These are phyloP conservation scores for Electrona antarctica DNA, from an alignment of 2,113 vertebrate species.

Conservation along the genomic window DNA sequence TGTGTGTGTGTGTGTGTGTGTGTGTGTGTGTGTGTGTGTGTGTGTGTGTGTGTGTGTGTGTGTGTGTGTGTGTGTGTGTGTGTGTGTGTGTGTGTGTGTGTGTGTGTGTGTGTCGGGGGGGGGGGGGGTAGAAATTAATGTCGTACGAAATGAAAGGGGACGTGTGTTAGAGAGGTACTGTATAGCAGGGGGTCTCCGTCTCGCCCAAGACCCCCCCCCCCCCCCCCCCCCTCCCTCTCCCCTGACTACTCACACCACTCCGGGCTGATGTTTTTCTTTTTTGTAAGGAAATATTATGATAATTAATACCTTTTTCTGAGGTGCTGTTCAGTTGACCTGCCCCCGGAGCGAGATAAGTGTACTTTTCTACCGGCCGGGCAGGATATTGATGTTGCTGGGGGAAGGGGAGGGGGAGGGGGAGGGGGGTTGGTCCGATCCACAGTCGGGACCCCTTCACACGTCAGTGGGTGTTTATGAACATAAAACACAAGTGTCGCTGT, in stretches of 20 bases:
- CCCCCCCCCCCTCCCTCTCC: too few relatives aligned
- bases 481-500: conserved; percentile 1
- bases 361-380: conserved; percentile 21
- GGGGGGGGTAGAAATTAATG: conserved; percentile 41
- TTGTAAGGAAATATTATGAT: conserved; percentile 20
- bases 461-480: conserved; percentile 25
- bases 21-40: too few relatives aligned
- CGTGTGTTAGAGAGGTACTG: conserved; percentile 31
- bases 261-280: too few relatives aligned
- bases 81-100: too few relatives aligned
- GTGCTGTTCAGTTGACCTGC: conserved; percentile 36
- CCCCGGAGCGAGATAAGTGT: conserved; percentile 48
- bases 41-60: too few relatives aligned
- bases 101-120: conserved; percentile 9
- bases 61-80: too few relatives aligned
- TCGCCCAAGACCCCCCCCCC: background rate
- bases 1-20: too few relatives aligned
- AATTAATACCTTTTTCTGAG: conserved; percentile 49
- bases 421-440: too few relatives aligned
- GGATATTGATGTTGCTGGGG: background rate
- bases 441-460: conserved; percentile 13
- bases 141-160: conserved; percentile 41
- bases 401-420: too few relatives aligned
- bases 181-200: background rate
- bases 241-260: too few relatives aligned